Evolutionary conservation across 2,113 vertebrate genomes (phyloP).

Genomic region (Macheiramphus alcinus): DNA sequence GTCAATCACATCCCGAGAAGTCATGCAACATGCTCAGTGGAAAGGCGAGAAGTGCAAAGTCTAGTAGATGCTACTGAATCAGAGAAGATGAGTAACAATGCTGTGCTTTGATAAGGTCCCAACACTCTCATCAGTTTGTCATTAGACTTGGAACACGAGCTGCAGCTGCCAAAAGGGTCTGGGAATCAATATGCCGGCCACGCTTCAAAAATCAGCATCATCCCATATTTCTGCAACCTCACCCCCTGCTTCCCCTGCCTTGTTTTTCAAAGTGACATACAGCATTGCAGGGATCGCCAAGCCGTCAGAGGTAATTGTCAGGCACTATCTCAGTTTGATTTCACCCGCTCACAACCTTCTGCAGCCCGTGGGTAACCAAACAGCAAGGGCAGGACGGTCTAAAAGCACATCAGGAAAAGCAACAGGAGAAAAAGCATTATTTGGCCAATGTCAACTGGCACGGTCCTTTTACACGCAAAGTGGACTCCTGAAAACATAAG

Average conservation of each 20-base stretch:
- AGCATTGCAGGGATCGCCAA: not conserved
- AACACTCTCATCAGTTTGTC: not conserved
- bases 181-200: not conserved
- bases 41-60: not conserved
- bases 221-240: not conserved
- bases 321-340: not conserved
- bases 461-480: not conserved
- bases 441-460: not conserved
- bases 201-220: not conserved
- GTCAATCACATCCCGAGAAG: not conserved
- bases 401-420: not conserved
- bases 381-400: not conserved
- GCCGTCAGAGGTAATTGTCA: not conserved
- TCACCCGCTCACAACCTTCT: not conserved
- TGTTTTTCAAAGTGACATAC: not conserved
- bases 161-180: not conserved
- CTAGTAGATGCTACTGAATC: not conserved
- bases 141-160: not conserved
- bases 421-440: not conserved
- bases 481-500: not conserved
- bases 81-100: not conserved
- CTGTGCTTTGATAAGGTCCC: not conserved
- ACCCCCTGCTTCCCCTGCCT: not conserved
- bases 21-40: not conserved
- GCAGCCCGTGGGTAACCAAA: not conserved